phyloP scores from a whole-genome alignment of 2,113 vertebrate species.

The Grammomys surdaster region DNA sequence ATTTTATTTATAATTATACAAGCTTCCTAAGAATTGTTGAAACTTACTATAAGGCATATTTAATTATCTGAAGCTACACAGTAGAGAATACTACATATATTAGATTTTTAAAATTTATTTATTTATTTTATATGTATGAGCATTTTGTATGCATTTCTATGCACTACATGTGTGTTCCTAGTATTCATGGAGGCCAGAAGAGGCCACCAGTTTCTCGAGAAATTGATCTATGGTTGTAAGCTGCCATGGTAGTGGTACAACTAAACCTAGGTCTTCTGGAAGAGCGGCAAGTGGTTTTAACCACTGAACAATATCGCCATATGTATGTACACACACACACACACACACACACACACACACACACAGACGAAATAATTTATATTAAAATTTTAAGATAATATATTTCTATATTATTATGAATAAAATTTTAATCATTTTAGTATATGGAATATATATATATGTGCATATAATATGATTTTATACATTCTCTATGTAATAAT shows the following conservation, averaged over 20 bases:
- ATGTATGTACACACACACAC: too few species aligned
- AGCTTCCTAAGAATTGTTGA: background rate
- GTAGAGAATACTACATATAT: background rate
- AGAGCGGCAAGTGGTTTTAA: background rate
- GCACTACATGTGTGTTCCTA: background rate
- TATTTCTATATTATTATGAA: too few species aligned
- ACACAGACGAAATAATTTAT: too few species aligned
- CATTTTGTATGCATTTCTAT: background rate
- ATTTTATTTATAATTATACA: background rate
- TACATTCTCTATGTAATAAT: too few species aligned
- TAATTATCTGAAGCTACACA: slow-evolving; percentile 2
- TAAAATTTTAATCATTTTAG: too few species aligned
- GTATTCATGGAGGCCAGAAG: background rate
- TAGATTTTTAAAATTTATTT: background rate
- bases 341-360: too few species aligned
- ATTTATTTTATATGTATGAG: background rate
- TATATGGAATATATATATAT: too few species aligned
- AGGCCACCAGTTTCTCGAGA: too few species aligned
- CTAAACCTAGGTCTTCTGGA: background rate
- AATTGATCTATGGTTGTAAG: background rate
- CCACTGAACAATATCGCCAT: background rate
- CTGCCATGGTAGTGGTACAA: background rate
- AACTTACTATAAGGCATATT: background rate
- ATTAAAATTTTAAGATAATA: too few species aligned
- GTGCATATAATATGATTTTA: too few species aligned